Percentiles rank a stretch among this genome's conserved stretches.
These are phyloP conservation scores for Apodemus sylvaticus DNA, from an alignment of 2,113 vertebrate genomes.

Conservation along the genomic window DNA sequence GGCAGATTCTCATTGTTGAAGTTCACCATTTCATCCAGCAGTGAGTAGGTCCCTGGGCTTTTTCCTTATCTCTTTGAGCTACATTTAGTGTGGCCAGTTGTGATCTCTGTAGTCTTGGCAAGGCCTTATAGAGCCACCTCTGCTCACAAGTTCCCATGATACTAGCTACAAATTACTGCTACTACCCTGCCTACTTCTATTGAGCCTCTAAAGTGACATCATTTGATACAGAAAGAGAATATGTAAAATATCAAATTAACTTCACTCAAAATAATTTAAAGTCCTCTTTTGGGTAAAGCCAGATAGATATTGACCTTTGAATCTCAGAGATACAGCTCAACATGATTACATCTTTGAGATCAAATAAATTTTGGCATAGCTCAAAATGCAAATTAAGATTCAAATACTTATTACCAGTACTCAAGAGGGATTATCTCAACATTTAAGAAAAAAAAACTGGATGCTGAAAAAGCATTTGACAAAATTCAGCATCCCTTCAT, in stretches of 20 bases:
- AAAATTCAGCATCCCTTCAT: too few species aligned
- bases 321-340: not conserved
- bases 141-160: not conserved
- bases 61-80: not conserved
- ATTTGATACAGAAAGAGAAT: not conserved
- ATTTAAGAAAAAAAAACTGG: not conserved
- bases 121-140: not conserved
- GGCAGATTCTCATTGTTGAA: not conserved
- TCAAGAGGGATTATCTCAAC: not conserved
- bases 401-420: not conserved
- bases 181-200: not conserved
- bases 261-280: constrained; percentile 11
- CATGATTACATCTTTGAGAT: not conserved
- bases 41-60: not conserved
- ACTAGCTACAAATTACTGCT: too few species aligned
- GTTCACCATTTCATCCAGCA: not conserved
- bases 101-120: not conserved
- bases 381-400: not conserved
- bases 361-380: not conserved
- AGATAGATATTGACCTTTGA: not conserved
- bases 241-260: constrained; percentile 8
- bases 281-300: not conserved
- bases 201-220: not conserved
- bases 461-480: too few species aligned
- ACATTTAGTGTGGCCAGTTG: not conserved